A percentile compares a stretch with the other conserved stretches of the same genome.
Conservation (phyloP, 1,140 invertebrate species). For the Gryon sp. region DNA sequence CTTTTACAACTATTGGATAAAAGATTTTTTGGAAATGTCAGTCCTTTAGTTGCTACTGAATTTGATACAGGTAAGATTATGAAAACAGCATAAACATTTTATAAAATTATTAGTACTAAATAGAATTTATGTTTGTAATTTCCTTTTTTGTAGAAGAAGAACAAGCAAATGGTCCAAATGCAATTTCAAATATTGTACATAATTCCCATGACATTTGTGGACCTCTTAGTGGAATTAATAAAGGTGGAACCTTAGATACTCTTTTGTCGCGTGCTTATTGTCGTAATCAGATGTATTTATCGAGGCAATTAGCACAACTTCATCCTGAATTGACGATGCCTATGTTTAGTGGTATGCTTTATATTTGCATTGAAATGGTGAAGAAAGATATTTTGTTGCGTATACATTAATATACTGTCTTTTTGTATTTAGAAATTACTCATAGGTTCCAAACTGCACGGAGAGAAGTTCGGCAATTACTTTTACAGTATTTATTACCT, state of each 20-base stretch:
- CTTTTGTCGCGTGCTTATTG: conserved; percentile 92
- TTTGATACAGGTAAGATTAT: conserved; percentile 82
- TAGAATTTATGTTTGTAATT: neutral
- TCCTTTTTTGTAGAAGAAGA: conserved; percentile 79
- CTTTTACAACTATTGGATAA: conserved; percentile 96
- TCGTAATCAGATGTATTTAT: conserved; percentile 94
- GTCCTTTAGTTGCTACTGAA: conserved; percentile 84
- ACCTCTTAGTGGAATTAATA: conserved; percentile 55
- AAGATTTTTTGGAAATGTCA: conserved; percentile 93
- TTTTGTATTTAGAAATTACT: conserved; percentile 90
- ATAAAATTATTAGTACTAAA: neutral
- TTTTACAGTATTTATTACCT: conserved; percentile 95
- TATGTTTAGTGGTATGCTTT: conserved; percentile 94
- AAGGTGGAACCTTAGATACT: conserved; percentile 88
- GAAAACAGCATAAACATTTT: no score
- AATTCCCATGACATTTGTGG: conserved; percentile 60
- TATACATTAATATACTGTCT: neutral
- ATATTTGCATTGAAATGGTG: neutral
- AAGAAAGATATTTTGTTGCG: neutral
- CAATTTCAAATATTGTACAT: conserved; percentile 62
- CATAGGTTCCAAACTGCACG: conserved; percentile 97
- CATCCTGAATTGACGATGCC: conserved; percentile 99
- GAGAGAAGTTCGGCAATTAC: conserved; percentile 91
- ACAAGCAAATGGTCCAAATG: conserved; percentile 67
- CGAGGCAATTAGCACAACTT: conserved; percentile 93